Base-by-base conservation (phyloP, 2,888 invertebrate genomes). In the Agrilus cyanescens region DNA sequence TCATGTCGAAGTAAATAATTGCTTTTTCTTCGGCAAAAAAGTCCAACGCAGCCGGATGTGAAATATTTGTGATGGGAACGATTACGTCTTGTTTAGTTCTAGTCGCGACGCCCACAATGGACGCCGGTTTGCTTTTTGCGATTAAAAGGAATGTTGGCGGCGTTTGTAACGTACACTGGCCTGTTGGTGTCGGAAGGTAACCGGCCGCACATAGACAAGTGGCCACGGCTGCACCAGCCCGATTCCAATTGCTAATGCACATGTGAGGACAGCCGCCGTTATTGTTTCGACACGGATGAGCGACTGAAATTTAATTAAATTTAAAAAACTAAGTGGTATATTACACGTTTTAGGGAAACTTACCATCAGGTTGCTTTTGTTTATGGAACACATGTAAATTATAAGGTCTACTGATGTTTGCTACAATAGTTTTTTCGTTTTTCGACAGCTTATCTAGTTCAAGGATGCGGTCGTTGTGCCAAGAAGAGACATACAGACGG, bases 211-310 rank as follows among this genome's bases (percentile, higher is more conserved):
- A 88, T 39, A 79, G 58, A 66, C 88, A 89, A 54, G 73, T 74
- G 48, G 77, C 76, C 50, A 72, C 60, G 1, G 76, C 72, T 50
- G 61, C 62, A 30, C 63, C 63, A 15, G 59, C 57, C n/a, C 62
- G 58, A 44, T 71, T 70, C 72, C 75, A 81, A 44, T 71, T 63
- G 35, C 85, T 75, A 46, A 86, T 69, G 67, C 88, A 88, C 48
- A 88, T 69, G 65, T 88, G 86, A 53, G 76, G 75, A 70, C 88
- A 88, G 49, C 76, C 76, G 50, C 82, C 82, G 58, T 78, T 77
- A 56, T 71, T 65, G 32, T 65, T 67, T 49, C 74, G 74, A 66
- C 86, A 86, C 29, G 83, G 80, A 68, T 84, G 83, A 8, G 72
- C 65, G 55, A 74, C 77, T 74, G 54, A 40, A 67, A 65, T 13